Percentiles rank a stretch among this genome's conserved stretches.
Evolutionary conservation across 2,797 vertebrate species (phyloP).

Genomic region (Phalanger gymnotis): DNA sequence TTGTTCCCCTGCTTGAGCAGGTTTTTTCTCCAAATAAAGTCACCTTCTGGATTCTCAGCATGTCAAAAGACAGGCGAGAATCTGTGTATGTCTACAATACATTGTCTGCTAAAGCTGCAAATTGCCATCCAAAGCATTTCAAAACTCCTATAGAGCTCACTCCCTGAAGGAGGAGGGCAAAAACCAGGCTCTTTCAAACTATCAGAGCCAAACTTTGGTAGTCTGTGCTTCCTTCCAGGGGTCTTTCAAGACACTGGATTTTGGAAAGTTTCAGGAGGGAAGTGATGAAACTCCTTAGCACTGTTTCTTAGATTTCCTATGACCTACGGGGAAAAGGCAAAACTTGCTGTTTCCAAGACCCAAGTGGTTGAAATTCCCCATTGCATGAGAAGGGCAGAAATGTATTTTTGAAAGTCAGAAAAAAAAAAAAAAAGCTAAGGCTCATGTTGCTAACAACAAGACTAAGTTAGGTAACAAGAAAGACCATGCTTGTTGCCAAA

Average conservation of each 20-base stretch:
- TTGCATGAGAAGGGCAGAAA: conserved; percentile 25
- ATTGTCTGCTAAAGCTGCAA: not conserved
- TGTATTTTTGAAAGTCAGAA: conserved; percentile 5
- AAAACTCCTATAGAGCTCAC: not conserved
- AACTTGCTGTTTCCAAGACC: not conserved
- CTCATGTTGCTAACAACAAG: conserved; percentile 50
- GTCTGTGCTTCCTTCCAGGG: not conserved
- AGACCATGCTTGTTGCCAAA: conserved; percentile 46
- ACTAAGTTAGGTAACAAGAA: conserved; percentile 64
- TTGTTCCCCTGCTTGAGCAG: not conserved
- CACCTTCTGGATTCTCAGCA: not conserved
- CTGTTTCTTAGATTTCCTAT: not conserved
- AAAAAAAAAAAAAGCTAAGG: conserved; percentile 21
- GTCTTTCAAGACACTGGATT: not conserved
- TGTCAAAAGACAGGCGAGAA: not conserved
- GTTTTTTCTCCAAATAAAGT: conserved; percentile 23
- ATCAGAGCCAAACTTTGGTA: not conserved
- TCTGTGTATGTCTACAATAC: not conserved
- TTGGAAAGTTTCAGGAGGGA: conserved; percentile 9
- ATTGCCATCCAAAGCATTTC: conserved; percentile 12
- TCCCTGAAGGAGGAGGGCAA: not conserved
- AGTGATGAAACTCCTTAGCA: not conserved
- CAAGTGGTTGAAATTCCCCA: conserved; percentile 31
- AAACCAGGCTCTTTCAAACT: not conserved
- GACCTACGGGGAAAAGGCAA: conserved; percentile 2